A percentile compares a stretch with the other conserved stretches of the same genome.
phyloP scores from a whole-genome alignment of 2,797 vertebrate species.

The Miichthys miiuy region DNA sequence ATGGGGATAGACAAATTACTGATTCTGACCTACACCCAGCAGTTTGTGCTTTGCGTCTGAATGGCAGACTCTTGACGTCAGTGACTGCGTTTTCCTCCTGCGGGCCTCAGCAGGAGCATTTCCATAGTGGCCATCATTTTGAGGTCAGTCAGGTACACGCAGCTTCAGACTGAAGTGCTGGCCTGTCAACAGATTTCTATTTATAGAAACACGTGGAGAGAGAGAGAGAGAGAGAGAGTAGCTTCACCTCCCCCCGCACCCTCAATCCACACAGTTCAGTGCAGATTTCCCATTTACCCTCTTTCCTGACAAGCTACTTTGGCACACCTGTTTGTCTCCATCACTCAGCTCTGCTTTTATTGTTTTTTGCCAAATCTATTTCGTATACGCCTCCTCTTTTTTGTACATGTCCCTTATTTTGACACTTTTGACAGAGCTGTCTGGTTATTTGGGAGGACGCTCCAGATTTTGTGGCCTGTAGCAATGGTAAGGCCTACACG shows the following conservation, averaged over 20 bases:
- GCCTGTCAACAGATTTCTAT: slow-evolving; percentile 57
- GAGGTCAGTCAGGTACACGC: slow-evolving; percentile 36
- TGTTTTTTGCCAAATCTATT: slow-evolving; percentile 8
- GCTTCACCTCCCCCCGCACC: neutral
- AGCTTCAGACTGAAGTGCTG: slow-evolving; percentile 32
- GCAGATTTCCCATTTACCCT: slow-evolving; percentile 33
- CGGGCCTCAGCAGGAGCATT: slow-evolving; percentile 18
- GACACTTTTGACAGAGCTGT: slow-evolving; percentile 46
- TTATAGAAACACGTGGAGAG: slow-evolving; percentile 47
- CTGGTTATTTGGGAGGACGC: slow-evolving; percentile 38
- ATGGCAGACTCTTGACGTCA: slow-evolving; percentile 18
- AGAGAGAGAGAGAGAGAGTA: slow-evolving; percentile 11
- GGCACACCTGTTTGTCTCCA: slow-evolving; percentile 25
- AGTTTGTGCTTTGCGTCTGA: slow-evolving; percentile 18
- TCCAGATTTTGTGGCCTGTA: slow-evolving; percentile 42
- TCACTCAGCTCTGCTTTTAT: neutral
- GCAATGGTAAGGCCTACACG: slow-evolving; percentile 28
- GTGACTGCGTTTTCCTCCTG: slow-evolving; percentile 20
- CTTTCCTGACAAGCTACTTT: slow-evolving; percentile 34
- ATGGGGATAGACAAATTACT: neutral
- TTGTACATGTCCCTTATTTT: slow-evolving; percentile 30
- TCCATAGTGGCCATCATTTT: slow-evolving; percentile 11
- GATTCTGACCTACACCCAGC: neutral
- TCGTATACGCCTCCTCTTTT: slow-evolving; percentile 3
- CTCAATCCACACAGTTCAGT: slow-evolving; percentile 24